Evolutionary conservation across 2,797 vertebrate species (phyloP), one percentile per base, ranked within the genome.

Genomic region (Chloroceryle amazona): DNA sequence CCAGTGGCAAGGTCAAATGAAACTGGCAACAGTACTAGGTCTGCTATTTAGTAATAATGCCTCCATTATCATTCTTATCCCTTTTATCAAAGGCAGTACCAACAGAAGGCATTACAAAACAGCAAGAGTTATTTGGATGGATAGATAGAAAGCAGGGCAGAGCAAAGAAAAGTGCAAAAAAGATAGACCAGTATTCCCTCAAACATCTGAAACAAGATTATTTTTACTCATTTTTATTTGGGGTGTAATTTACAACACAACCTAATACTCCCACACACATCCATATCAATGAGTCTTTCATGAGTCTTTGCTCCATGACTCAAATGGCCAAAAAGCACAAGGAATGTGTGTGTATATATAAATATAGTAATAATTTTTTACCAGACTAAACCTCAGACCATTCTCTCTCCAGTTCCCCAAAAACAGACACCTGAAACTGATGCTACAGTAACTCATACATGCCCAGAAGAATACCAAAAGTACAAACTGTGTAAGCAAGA

Each of bases 1-100:
- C 13, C 61, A 63, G 35, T 42, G 28, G 57, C 73, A 92, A 93
- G 70, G 86, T 79, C 80, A 86, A 73, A 81, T 26, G 11, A 86
- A 89, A 61, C 18, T 28, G 44, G 68, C 29, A 93, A 57, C 14
- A 80, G 62, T 35, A 73, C 42, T 55, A 82, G 12, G 31, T 70
- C 61, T 66, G 47, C 33, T 82, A 3, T 37, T 39, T 29, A 29
- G 19, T 57, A 79, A 57, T 46, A 86, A 57, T 39, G 57, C 13
- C 11, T 81, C 29, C 35, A 73, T 81, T 62, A 82, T 31, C 25
- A 42, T 33, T 74, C 52, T 71, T 84, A 74, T 31, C n/a, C 72
- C 44, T 71, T 62, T 70, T 47, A 44, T 33, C 66, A 70, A 68
- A 84, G 49, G 18, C 41, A 10, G 12, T 74, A 29, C 15, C 80